phyloP scores from a whole-genome alignment of 2,888 invertebrate species.

The Ditula angustiorana region DNA sequence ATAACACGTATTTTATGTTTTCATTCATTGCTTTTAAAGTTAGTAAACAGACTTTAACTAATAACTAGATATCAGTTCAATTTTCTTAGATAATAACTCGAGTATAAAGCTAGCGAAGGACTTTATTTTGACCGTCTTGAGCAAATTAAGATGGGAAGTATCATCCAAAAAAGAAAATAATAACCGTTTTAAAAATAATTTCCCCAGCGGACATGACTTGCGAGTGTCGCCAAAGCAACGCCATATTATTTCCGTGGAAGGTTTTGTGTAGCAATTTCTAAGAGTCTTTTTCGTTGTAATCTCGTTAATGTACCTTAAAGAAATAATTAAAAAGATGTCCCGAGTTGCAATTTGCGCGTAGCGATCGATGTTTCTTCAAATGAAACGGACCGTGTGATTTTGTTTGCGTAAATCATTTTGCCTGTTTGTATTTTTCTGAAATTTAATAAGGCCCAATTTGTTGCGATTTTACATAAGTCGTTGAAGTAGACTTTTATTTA shows the following conservation, averaged over 20 bases:
- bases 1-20: too few relatives aligned
- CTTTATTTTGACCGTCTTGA: slow-evolving; percentile 64
- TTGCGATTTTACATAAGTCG: too few relatives aligned
- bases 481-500: too few relatives aligned
- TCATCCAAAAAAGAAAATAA: slow-evolving; percentile 57
- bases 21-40: too few relatives aligned
- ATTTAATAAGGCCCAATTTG: too few relatives aligned
- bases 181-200: slow-evolving; percentile 54
- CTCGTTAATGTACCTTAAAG: slow-evolving; percentile 25
- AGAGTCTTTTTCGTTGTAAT: slow-evolving; percentile 24
- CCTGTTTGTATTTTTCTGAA: too few relatives aligned
- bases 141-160: slow-evolving; percentile 69
- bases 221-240: slow-evolving; percentile 34
- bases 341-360: background rate
- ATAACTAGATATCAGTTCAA: too few relatives aligned
- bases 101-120: slow-evolving; percentile 8
- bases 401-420: background rate
- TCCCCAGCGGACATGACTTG: slow-evolving; percentile 58
- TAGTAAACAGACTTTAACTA: too few relatives aligned
- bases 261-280: slow-evolving; percentile 27
- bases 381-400: background rate
- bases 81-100: too few relatives aligned
- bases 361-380: background rate
- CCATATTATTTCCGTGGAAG: slow-evolving; percentile 19
- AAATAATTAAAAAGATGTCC: slow-evolving; percentile 24